phyloP scores from a whole-genome alignment of 2,113 vertebrate genomes.

The Casuarius casuarius region DNA sequence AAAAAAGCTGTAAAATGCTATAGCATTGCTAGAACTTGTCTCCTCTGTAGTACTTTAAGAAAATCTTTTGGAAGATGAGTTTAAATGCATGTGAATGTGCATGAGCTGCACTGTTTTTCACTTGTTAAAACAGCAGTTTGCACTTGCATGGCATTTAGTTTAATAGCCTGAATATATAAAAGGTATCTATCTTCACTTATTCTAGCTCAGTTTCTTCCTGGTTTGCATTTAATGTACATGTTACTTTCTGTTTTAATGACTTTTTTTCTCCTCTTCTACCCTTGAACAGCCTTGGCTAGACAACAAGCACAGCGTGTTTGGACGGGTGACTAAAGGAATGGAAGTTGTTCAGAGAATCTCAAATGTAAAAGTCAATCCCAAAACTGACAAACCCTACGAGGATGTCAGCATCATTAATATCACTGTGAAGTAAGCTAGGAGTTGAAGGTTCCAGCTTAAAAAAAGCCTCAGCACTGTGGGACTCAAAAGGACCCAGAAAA shows the following conservation, averaged over 20 bases:
- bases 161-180: neutral
- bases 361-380: conserved; percentile 96
- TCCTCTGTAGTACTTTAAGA: neutral
- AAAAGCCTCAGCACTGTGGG: fast-evolving
- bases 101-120: neutral
- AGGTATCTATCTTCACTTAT: neutral
- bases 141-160: neutral
- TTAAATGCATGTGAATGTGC: neutral
- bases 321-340: conserved; percentile 95
- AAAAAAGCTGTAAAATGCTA: neutral
- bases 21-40: neutral
- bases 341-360: conserved; percentile 98
- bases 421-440: conserved; percentile 87
- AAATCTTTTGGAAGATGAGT: neutral
- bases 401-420: conserved; percentile 99
- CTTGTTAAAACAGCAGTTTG: neutral
- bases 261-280: neutral
- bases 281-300: conserved; percentile 92
- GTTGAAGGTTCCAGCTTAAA: neutral
- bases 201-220: neutral
- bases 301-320: conserved; percentile 98
- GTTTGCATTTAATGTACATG: neutral
- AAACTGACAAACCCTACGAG: conserved; percentile 98
- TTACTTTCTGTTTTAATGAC: neutral
- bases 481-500: neutral